These are phyloP conservation scores for Meghimatium bilineatum DNA, from an alignment of 2,888 invertebrate species.

Conservation along the genomic window DNA sequence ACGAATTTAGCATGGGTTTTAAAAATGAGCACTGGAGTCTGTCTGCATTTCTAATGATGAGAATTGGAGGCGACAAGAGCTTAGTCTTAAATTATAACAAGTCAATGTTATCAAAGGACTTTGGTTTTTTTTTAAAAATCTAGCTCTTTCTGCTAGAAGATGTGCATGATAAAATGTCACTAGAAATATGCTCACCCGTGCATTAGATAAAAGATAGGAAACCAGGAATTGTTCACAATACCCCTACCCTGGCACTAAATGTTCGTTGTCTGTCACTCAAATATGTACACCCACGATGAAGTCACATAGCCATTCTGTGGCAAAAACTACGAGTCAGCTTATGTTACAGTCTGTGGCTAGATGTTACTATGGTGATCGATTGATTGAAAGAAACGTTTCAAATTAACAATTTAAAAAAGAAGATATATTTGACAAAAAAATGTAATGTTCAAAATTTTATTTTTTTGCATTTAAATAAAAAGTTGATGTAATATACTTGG, in stretches of 20 bases:
- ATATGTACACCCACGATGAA: conserved; percentile 9
- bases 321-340: conserved; percentile 6
- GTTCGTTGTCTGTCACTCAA: not conserved
- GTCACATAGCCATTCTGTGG: not conserved
- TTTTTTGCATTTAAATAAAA: conserved; percentile 48
- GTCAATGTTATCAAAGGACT: no score
- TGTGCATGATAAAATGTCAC: no score
- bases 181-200: no score
- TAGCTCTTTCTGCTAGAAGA: no score
- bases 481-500: conserved; percentile 39
- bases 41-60: no score
- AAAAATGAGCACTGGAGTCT: no score
- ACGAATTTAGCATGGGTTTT: no score
- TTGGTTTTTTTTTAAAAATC: no score
- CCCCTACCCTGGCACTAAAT: not conserved
- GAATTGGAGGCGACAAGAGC: no score
- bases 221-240: not conserved
- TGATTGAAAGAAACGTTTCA: not conserved
- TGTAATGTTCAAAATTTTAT: conserved; percentile 48
- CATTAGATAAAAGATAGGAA: no score
- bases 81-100: no score
- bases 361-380: conserved; percentile 19
- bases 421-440: conserved; percentile 31
- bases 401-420: conserved; percentile 9
- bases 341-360: conserved; percentile 23